Conservation (phyloP, 1,140 invertebrate species). For the Camponotus floridanus region DNA sequence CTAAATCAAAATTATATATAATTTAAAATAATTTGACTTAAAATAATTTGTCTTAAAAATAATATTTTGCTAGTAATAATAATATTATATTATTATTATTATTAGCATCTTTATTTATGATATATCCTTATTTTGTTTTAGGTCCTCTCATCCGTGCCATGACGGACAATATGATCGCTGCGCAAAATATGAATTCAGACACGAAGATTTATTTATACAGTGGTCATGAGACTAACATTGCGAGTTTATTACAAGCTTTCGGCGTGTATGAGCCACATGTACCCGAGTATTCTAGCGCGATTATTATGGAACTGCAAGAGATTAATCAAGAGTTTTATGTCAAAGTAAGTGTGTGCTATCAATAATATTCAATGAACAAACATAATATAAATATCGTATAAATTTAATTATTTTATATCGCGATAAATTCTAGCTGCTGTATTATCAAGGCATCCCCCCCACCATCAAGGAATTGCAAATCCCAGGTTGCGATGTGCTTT, state of each 20-base stretch:
- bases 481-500: slow-evolving; percentile 87
- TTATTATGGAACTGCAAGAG: slow-evolving; percentile 80
- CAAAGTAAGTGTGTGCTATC: slow-evolving; percentile 81
- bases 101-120: background rate
- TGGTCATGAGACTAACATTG: slow-evolving; percentile 91
- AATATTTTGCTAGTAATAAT: no score
- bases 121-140: slow-evolving; percentile 63
- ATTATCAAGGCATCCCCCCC: slow-evolving; percentile 86
- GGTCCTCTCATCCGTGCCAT: slow-evolving; percentile 87
- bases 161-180: slow-evolving; percentile 82
- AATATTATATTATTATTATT: no score
- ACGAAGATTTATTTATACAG: slow-evolving; percentile 88
- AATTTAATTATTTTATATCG: background rate
- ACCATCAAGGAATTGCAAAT: slow-evolving; percentile 84
- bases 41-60: no score
- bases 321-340: slow-evolving; percentile 82
- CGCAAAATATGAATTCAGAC: slow-evolving; percentile 77
- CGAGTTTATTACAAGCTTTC: slow-evolving; percentile 88
- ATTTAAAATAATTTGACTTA: no score
- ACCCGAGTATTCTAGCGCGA: slow-evolving; percentile 86
- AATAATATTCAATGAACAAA: background rate
- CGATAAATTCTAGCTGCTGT: slow-evolving; percentile 73
- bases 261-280: slow-evolving; percentile 88
- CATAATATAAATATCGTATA: background rate
- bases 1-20: no score